Percentiles rank a stretch among this genome's conserved stretches.
phyloP scores from a whole-genome alignment of 2,113 vertebrate genomes.

The Mirza zaza region DNA sequence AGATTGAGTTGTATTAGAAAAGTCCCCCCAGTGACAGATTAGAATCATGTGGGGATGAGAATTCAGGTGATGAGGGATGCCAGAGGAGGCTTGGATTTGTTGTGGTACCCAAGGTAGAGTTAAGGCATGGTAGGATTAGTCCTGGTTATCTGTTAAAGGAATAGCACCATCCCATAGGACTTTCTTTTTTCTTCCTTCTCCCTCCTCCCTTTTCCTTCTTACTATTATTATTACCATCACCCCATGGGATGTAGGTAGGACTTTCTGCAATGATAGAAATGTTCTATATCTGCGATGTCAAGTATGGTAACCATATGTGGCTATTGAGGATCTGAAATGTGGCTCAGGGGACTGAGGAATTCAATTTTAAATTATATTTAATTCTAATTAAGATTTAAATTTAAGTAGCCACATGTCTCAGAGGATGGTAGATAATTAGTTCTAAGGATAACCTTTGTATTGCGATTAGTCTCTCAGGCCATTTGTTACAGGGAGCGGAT shows the following conservation, averaged over 20 bases:
- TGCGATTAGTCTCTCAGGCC: background rate
- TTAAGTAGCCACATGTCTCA: background rate
- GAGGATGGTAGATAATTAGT: background rate
- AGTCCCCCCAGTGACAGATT: background rate
- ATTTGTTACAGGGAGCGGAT: background rate
- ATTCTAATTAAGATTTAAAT: constrained; percentile 45
- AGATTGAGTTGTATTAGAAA: background rate
- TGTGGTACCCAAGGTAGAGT: background rate
- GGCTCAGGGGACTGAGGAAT: background rate
- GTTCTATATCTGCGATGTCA: background rate
- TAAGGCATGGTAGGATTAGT: background rate
- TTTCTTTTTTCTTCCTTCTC: background rate
- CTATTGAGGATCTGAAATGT: constrained; percentile 20
- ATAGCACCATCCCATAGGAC: background rate
- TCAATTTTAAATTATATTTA: constrained; percentile 32
- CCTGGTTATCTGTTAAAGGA: constrained; percentile 15
- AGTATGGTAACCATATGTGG: background rate
- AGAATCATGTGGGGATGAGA: background rate
- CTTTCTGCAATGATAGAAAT: background rate
- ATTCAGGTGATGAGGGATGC: background rate
- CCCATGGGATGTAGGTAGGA: background rate
- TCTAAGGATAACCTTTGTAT: background rate
- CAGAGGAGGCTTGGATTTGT: background rate
- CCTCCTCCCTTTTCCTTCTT: too few relatives aligned
- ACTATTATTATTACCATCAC: too few relatives aligned